phyloP scores from a whole-genome alignment of 2,797 vertebrate species.

The Tadarida brasiliensis region DNA sequence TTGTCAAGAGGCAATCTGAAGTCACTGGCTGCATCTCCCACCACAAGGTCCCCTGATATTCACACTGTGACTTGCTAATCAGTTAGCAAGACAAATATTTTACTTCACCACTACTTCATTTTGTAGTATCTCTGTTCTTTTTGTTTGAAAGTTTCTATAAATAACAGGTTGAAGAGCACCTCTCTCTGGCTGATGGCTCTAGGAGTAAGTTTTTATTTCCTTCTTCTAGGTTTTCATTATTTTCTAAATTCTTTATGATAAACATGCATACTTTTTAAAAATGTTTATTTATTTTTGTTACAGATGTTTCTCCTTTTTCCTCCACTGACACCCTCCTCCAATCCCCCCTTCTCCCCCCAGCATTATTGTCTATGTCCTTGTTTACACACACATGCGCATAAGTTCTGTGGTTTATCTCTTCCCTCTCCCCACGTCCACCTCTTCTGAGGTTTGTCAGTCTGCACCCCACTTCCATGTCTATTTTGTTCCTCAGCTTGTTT shows the following conservation, averaged over 20 bases:
- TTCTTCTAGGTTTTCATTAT: not conserved
- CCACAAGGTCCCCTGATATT: not conserved
- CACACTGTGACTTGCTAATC: slow-evolving; percentile 10
- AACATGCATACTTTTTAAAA: not conserved
- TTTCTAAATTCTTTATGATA: slow-evolving; percentile 42
- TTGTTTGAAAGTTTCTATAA: slow-evolving; percentile 68
- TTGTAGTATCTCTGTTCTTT: slow-evolving; percentile 36
- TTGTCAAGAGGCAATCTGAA: not conserved
- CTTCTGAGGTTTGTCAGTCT: too few species aligned
- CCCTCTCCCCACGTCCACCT: too few species aligned
- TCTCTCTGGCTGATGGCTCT: not conserved
- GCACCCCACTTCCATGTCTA: too few species aligned
- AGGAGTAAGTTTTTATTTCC: not conserved
- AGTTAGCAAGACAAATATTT: slow-evolving; percentile 70
- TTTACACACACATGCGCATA: too few species aligned
- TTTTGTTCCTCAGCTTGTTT: too few species aligned
- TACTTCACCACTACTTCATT: slow-evolving; percentile 33
- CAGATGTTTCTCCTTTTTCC: too few species aligned
- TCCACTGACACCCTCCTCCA: too few species aligned
- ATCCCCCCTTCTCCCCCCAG: too few species aligned
- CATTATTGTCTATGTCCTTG: too few species aligned
- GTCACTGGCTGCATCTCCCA: not conserved
- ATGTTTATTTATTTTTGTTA: too few species aligned
- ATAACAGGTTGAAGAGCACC: slow-evolving; percentile 32
- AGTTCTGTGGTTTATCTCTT: too few species aligned